These are phyloP conservation scores for Orthonevra nobilis DNA, from an alignment of 2,888 invertebrate genomes.

Conservation along the genomic window DNA sequence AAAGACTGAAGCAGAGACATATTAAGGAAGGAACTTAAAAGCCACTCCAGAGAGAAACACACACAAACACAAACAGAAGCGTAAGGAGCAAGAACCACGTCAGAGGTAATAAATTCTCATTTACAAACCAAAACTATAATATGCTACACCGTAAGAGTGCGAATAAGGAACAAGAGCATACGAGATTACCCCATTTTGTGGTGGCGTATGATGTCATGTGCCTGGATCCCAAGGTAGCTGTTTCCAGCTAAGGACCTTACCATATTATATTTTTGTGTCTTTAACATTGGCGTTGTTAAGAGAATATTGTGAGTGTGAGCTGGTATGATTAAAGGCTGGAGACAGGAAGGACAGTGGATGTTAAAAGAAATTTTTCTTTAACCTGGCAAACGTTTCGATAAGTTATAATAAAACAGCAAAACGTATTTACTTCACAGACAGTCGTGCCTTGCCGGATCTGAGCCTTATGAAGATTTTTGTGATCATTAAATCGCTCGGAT, in stretches of 20 bases:
- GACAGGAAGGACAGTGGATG: neutral
- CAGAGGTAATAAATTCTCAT: constrained; percentile 65
- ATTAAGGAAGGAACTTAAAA: constrained; percentile 49
- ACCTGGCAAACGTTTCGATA: too few species aligned
- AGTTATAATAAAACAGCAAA: too few species aligned
- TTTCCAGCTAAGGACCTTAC: constrained; percentile 29
- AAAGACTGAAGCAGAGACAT: constrained; percentile 2
- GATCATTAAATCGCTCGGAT: too few species aligned
- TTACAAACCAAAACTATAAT: constrained; percentile 59
- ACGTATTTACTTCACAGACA: too few species aligned
- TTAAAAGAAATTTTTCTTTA: neutral
- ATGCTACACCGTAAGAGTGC: constrained; percentile 36
- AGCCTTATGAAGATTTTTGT: too few species aligned
- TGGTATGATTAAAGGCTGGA: constrained; percentile 16
- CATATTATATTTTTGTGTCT: neutral
- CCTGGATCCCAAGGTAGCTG: constrained; percentile 36
- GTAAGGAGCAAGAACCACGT: constrained; percentile 28
- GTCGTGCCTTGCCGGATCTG: too few species aligned
- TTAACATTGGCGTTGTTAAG: neutral
- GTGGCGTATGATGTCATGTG: constrained; percentile 28
- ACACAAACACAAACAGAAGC: constrained; percentile 14
- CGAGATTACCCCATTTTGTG: constrained; percentile 32
- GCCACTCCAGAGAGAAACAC: constrained; percentile 34
- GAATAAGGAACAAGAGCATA: constrained; percentile 5
- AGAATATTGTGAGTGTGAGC: constrained; percentile 13